Conservation (phyloP, 1,140 invertebrate genomes). For the Neelides sp. region DNA sequence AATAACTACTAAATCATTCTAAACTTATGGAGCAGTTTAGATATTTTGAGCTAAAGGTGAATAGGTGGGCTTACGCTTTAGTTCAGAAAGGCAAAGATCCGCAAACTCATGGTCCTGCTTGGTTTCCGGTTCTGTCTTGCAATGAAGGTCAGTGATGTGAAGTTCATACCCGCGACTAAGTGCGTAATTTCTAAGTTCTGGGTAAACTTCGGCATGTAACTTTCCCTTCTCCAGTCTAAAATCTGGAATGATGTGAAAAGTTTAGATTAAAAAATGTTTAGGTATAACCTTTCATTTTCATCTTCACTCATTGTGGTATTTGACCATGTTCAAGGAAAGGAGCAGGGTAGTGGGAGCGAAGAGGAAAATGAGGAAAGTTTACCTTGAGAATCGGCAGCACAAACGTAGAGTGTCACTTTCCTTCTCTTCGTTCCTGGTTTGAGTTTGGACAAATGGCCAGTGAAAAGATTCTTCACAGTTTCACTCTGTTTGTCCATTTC, state of each 20-base stretch:
- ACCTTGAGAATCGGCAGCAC: slow-evolving; percentile 55
- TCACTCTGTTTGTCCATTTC: slow-evolving; percentile 42
- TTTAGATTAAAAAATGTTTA: not conserved
- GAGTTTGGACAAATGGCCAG: slow-evolving; percentile 41
- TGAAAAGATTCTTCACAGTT: slow-evolving; percentile 41
- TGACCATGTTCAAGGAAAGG: not conserved
- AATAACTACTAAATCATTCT: too few relatives aligned
- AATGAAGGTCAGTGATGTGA: slow-evolving; percentile 55
- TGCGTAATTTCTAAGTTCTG: slow-evolving; percentile 45
- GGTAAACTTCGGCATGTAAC: slow-evolving; percentile 51
- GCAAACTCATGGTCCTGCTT: slow-evolving; percentile 57
- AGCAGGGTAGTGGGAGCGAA: not conserved
- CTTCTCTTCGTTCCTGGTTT: slow-evolving; percentile 35
- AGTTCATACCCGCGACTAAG: slow-evolving; percentile 50
- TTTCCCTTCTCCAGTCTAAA: slow-evolving; percentile 52
- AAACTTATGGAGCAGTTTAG: too few relatives aligned
- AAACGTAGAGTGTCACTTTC: slow-evolving; percentile 54
- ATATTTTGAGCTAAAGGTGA: too few relatives aligned
- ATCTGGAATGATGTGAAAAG: slow-evolving; percentile 38
- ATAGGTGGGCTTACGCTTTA: slow-evolving; percentile 43
- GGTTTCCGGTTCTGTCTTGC: slow-evolving; percentile 51
- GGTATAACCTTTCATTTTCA: not conserved
- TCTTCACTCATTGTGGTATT: not conserved
- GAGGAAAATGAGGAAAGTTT: too few relatives aligned
- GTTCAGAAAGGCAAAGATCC: slow-evolving; percentile 57